Evolutionary conservation across 2,888 invertebrate genomes (phyloP).

Genomic region (Parnassius mnemosyne): DNA sequence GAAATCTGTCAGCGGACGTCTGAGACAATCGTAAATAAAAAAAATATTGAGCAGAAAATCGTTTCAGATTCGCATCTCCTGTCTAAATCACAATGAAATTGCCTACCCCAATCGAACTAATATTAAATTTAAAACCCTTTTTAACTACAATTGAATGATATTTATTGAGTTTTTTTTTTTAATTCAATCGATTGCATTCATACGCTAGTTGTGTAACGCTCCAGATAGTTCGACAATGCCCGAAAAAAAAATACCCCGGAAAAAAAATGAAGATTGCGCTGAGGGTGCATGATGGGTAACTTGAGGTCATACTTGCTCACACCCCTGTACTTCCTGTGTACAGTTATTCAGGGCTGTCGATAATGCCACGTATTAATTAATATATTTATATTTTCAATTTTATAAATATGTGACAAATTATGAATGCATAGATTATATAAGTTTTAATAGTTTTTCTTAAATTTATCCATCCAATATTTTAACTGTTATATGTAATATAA

Average conservation of each 20-base stretch:
- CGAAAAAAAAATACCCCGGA: slow-evolving; percentile 35
- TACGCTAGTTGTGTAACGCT: slow-evolving; percentile 60
- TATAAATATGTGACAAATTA: too few relatives aligned
- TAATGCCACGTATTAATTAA: background rate
- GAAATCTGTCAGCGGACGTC: slow-evolving; percentile 39
- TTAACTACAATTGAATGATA: slow-evolving; percentile 77
- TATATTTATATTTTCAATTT: too few relatives aligned
- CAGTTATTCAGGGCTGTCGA: slow-evolving; percentile 56
- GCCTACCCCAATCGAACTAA: slow-evolving; percentile 63
- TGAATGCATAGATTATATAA: too few relatives aligned
- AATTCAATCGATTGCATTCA: slow-evolving; percentile 50
- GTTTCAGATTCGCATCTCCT: slow-evolving; percentile 53
- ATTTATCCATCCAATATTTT: too few relatives aligned
- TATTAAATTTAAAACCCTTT: slow-evolving; percentile 77
- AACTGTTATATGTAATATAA: too few relatives aligned
- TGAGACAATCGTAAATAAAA: slow-evolving; percentile 42
- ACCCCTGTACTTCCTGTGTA: slow-evolving; percentile 75
- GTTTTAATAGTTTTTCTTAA: too few relatives aligned
- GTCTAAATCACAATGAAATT: slow-evolving; percentile 43
- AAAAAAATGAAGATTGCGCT: slow-evolving; percentile 40
- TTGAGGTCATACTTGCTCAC: slow-evolving; percentile 78
- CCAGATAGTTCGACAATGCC: slow-evolving; percentile 61
- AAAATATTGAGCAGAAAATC: slow-evolving; percentile 42
- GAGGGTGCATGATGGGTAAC: slow-evolving; percentile 72
- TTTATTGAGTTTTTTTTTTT: slow-evolving; percentile 77